phyloP scores from a whole-genome alignment of 2,113 vertebrate genomes.

The Machaerirhynchus nigripectus region DNA sequence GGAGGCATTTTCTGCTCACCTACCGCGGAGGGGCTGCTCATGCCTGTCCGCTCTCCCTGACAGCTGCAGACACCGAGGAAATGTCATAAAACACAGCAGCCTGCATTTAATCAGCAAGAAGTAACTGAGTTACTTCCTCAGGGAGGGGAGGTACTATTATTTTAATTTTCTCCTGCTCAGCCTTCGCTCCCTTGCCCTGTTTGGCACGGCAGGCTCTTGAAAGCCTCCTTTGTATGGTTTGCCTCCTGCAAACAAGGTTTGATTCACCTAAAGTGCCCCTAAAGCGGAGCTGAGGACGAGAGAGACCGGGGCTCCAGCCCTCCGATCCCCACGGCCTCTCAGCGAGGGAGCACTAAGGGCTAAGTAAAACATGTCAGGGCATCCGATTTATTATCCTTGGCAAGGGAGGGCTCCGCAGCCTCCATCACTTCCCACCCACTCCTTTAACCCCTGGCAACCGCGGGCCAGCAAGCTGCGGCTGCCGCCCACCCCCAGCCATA shows the following conservation, averaged over 20 bases:
- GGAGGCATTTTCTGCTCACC: neutral
- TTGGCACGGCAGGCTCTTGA: conserved; percentile 23
- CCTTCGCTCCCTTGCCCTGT: neutral
- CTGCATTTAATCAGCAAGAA: neutral
- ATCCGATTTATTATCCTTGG: conserved; percentile 65
- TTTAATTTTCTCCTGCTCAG: neutral
- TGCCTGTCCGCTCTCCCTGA: neutral
- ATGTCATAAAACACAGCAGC: neutral
- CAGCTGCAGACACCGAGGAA: neutral
- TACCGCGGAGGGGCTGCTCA: neutral
- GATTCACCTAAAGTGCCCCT: conserved; percentile 72
- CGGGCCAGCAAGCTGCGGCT: neutral
- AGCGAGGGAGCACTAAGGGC: conserved; percentile 26
- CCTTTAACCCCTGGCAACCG: conserved; percentile 14
- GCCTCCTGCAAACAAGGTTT: conserved; percentile 53
- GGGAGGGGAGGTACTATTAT: neutral
- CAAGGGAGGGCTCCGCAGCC: conserved; percentile 21
- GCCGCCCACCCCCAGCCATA: neutral
- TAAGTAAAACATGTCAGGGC: conserved; percentile 48
- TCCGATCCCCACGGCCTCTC: neutral
- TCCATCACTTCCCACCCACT: conserved; percentile 38
- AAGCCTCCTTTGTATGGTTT: conserved; percentile 68
- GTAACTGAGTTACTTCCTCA: neutral
- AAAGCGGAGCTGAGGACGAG: neutral
- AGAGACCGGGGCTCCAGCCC: neutral